A percentile compares a stretch with the other conserved stretches of the same genome.
phyloP scores from a whole-genome alignment of 1,140 invertebrate genomes.

The Hestina assimilis region DNA sequence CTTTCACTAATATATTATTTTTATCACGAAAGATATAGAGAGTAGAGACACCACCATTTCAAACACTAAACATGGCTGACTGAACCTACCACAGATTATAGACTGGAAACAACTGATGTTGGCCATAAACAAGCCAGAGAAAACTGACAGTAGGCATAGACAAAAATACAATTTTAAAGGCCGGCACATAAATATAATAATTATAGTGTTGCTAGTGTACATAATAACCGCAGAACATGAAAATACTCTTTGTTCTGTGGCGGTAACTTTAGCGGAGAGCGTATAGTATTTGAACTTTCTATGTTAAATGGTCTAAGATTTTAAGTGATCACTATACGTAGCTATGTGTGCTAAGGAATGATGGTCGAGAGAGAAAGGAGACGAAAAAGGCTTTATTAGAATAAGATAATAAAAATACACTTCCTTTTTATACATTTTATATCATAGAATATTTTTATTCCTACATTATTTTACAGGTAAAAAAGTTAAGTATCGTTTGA shows the following conservation, averaged over 20 bases:
- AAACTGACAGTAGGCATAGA: slow-evolving; percentile 19
- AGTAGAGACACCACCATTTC: slow-evolving; percentile 61
- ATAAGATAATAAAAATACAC: no score
- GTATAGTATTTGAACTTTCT: no score
- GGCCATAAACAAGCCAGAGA: slow-evolving; percentile 1
- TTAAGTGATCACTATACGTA: no score
- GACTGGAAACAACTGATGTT: slow-evolving; percentile 23
- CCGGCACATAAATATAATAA: slow-evolving; percentile 1
- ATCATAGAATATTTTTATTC: neutral
- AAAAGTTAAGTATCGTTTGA: slow-evolving; percentile 41
- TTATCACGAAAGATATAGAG: slow-evolving; percentile 48
- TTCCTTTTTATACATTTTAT: no score
- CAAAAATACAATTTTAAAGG: slow-evolving; percentile 5
- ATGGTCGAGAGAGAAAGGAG: neutral
- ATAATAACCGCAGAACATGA: neutral
- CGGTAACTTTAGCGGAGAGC: neutral
- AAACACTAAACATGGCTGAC: slow-evolving; percentile 77
- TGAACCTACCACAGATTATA: slow-evolving; percentile 44
- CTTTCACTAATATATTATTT: slow-evolving; percentile 59
- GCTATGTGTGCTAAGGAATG: no score
- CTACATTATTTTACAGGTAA: neutral
- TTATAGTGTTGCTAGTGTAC: neutral
- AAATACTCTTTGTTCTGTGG: neutral
- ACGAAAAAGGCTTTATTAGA: neutral
- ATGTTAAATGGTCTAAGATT: no score